phyloP scores from a whole-genome alignment of 2,797 vertebrate genomes.

The Clarias pachynema region DNA sequence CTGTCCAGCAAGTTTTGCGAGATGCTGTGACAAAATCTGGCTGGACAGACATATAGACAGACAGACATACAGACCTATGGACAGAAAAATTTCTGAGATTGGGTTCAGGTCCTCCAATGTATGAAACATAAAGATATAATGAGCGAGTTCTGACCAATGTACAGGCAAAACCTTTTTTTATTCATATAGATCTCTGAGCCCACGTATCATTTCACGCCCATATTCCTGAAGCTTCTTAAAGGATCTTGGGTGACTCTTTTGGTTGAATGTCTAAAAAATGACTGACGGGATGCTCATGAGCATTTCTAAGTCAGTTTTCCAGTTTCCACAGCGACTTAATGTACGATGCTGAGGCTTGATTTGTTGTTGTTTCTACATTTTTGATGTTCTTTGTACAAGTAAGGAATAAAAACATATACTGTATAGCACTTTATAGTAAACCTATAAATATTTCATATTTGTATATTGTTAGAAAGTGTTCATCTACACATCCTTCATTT shows the following conservation, averaged over 20 bases:
- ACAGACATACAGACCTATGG: no score
- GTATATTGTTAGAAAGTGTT: background rate
- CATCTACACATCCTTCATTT: background rate
- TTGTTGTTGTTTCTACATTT: background rate
- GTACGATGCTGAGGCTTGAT: no score
- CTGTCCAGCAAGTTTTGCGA: no score
- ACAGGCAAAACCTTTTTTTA: no score
- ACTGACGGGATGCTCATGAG: background rate
- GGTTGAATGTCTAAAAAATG: background rate
- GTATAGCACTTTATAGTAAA: background rate
- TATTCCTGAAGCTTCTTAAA: background rate
- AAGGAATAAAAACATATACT: background rate
- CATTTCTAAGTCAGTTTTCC: background rate
- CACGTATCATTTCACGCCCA: background rate
- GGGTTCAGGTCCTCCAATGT: no score
- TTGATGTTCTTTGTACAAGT: background rate
- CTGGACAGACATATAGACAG: no score
- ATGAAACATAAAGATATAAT: no score
- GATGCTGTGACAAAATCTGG: no score
- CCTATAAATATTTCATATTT: background rate
- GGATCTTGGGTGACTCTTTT: background rate
- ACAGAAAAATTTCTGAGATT: no score
- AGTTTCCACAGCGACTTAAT: background rate
- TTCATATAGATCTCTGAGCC: background rate
- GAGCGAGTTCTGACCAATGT: no score